Conservation (phyloP, 1,140 invertebrate genomes). For the Anoplolepis gracilipes region DNA sequence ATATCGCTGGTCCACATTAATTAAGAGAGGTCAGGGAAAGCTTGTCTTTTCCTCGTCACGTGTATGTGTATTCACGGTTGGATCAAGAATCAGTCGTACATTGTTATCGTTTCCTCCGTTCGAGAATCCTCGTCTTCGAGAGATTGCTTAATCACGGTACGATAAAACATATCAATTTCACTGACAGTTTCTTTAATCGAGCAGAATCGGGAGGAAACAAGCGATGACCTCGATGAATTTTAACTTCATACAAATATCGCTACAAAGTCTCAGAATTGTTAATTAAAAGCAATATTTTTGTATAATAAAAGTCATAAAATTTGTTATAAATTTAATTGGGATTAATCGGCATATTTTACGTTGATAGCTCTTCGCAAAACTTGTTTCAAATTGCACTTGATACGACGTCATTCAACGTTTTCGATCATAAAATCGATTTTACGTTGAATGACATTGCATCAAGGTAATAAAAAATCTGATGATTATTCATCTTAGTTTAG, state of each 20-base stretch:
- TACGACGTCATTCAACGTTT: too few species aligned
- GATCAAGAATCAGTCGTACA: neutral
- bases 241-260: neutral
- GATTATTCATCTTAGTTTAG: too few species aligned
- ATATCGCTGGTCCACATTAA: constrained; percentile 51
- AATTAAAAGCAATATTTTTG: neutral
- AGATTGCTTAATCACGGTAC: constrained; percentile 15
- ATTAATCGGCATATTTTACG: too few species aligned
- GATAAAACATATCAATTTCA: constrained; percentile 27
- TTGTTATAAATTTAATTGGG: neutral
- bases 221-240: constrained; percentile 30
- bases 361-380: too few species aligned
- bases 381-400: too few species aligned
- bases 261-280: neutral
- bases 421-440: too few species aligned
- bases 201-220: constrained; percentile 2
- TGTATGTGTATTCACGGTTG: neutral
- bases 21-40: constrained; percentile 51
- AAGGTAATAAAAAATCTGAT: too few species aligned
- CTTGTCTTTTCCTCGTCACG: neutral
- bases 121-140: neutral
- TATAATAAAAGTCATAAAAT: neutral
- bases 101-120: constrained; percentile 19
- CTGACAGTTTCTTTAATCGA: constrained; percentile 18
- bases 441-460: too few species aligned